Conservation (phyloP, 2,888 invertebrate species). For the Hymenopus coronatus region DNA sequence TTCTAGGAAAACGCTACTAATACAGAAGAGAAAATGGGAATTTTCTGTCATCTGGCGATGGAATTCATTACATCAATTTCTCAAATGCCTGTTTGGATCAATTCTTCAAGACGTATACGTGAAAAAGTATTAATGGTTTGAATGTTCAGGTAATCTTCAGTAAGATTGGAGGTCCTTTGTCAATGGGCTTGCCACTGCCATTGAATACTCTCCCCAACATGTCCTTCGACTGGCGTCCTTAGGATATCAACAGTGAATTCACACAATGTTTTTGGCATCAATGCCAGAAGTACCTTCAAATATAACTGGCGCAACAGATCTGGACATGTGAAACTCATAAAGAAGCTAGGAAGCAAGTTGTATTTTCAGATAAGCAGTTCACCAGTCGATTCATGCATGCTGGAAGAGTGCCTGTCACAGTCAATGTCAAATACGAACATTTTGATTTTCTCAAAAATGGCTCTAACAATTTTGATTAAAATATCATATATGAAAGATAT, state of each 20-base stretch:
- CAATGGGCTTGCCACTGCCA: constrained; percentile 99
- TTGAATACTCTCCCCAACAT: constrained; percentile 99
- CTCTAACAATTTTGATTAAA: too few species aligned
- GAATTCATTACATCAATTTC: constrained; percentile 99
- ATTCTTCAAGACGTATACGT: constrained; percentile 99
- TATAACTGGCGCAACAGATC: too few species aligned
- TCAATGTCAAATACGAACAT: too few species aligned
- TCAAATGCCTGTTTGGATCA: constrained; percentile 99
- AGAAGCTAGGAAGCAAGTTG: too few species aligned
- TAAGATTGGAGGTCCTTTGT: constrained; percentile 98
- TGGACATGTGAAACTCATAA: too few species aligned
- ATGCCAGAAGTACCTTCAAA: constrained; percentile 99
- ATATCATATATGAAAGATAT: too few species aligned
- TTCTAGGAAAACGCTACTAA: too few species aligned
- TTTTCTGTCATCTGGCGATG: constrained; percentile 99
- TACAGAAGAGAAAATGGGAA: constrained; percentile 99
- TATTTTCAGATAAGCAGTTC: too few species aligned
- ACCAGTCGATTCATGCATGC: too few species aligned
- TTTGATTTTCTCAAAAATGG: too few species aligned
- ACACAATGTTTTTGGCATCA: constrained; percentile 98
- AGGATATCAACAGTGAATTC: constrained; percentile 99
- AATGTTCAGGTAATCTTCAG: constrained; percentile 98
- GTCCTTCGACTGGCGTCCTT: constrained; percentile 97
- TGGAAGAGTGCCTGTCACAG: too few species aligned
- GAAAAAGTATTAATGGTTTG: constrained; percentile 99